A percentile compares a stretch with the other conserved stretches of the same genome.
phyloP scores from a whole-genome alignment of 2,888 invertebrate genomes.

The Sinohyriopsis cumingii region DNA sequence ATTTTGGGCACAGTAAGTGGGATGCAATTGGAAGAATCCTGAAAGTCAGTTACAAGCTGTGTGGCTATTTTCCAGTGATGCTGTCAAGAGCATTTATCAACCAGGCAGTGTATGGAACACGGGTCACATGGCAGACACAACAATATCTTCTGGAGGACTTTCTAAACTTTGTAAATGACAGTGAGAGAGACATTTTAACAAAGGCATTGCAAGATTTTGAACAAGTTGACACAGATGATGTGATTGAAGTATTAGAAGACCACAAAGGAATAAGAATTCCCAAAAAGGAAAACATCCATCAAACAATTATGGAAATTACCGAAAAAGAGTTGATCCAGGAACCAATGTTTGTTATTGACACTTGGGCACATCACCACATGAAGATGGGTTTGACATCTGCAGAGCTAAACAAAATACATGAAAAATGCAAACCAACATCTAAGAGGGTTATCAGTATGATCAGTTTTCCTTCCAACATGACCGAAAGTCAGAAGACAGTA shows the following conservation, averaged over 20 bases:
- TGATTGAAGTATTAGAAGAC: not conserved
- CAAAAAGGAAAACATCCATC: not conserved
- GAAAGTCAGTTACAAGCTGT: too few relatives aligned
- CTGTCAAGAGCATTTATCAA: too few relatives aligned
- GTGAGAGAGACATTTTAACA: too few relatives aligned
- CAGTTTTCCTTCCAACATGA: not conserved
- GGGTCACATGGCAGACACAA: too few relatives aligned
- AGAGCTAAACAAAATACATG: not conserved
- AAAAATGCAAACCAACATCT: not conserved
- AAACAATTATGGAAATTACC: not conserved
- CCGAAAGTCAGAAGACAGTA: not conserved
- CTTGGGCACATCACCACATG: not conserved
- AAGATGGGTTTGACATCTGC: too few relatives aligned
- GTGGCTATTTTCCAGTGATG: too few relatives aligned
- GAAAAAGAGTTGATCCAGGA: constrained; percentile 4
- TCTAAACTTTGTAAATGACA: too few relatives aligned
- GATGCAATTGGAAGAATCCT: too few relatives aligned
- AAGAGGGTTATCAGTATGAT: not conserved
- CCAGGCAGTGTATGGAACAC: too few relatives aligned
- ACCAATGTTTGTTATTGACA: constrained; percentile 2
- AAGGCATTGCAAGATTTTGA: too few relatives aligned
- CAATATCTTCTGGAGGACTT: too few relatives aligned
- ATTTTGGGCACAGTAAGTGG: too few relatives aligned
- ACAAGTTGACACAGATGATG: not conserved
- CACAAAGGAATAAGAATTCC: constrained; percentile 1